phyloP scores from a whole-genome alignment of 2,113 vertebrate genomes.

The Neotragus moschatus region DNA sequence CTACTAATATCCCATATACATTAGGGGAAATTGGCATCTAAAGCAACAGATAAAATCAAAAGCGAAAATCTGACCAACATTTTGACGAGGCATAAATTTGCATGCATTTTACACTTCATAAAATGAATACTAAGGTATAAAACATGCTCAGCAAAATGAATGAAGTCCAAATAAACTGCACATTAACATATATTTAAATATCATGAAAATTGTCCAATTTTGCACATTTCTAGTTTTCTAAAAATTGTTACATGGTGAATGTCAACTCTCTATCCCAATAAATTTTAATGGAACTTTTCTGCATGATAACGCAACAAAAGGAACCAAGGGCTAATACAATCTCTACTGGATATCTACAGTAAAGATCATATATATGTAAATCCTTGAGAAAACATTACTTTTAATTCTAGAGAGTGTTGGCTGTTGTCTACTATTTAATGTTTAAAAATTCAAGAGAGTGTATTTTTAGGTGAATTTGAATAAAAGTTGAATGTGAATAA shows the following conservation, averaged over 20 bases:
- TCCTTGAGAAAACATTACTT: slow-evolving; percentile 3
- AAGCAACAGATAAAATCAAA: slow-evolving; percentile 40
- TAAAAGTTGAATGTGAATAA: slow-evolving; percentile 36
- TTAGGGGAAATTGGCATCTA: not conserved
- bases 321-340: slow-evolving; percentile 19
- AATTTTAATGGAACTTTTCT: slow-evolving; percentile 47
- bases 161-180: slow-evolving; percentile 24
- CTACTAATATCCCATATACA: not conserved
- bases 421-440: not conserved
- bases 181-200: slow-evolving; percentile 38
- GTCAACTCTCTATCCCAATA: slow-evolving; percentile 11
- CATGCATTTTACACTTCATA: slow-evolving; percentile 6
- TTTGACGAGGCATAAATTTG: slow-evolving; percentile 34
- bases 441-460: slow-evolving; percentile 24
- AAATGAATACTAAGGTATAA: not conserved
- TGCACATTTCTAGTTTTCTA: slow-evolving; percentile 1
- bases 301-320: slow-evolving; percentile 28
- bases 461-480: slow-evolving; percentile 21
- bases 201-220: slow-evolving; percentile 29
- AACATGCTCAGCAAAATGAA: not conserved
- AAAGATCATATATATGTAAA: slow-evolving; percentile 55
- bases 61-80: slow-evolving; percentile 19
- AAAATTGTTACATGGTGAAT: not conserved
- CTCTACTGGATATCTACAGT: slow-evolving; percentile 31
- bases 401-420: slow-evolving; percentile 19